These are phyloP conservation scores for Myanophis thanlyinensis DNA, from an alignment of 2,113 vertebrate genomes.

Conservation along the genomic window DNA sequence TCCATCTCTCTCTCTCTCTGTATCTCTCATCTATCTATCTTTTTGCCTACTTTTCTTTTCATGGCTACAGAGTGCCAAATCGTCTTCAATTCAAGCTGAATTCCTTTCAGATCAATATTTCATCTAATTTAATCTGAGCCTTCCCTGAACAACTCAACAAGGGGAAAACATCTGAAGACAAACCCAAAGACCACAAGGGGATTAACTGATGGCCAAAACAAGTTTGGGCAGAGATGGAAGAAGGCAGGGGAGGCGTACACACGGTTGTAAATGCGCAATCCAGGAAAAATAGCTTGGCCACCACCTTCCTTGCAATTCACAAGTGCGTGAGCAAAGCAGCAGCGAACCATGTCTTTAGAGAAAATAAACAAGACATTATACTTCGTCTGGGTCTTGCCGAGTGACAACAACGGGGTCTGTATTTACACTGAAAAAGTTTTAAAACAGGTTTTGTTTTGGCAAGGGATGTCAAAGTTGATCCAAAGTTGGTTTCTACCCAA, in stretches of 20 bases:
- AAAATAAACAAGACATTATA: neutral
- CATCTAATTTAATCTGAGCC: neutral
- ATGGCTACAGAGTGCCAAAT: neutral
- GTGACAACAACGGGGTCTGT: conserved; percentile 14
- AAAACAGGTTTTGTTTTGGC: neutral
- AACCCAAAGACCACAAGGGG: neutral
- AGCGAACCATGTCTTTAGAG: neutral
- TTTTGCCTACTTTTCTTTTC: neutral
- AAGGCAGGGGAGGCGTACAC: neutral
- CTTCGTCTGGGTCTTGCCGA: neutral
- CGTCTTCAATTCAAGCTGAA: neutral
- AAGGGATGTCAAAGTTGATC: neutral
- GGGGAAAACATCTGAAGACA: neutral
- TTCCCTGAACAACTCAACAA: neutral
- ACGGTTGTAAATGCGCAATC: neutral
- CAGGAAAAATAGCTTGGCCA: neutral
- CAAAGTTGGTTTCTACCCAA: neutral
- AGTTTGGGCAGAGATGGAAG: neutral
- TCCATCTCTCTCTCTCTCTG: neutral
- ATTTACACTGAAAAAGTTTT: conserved; percentile 9
- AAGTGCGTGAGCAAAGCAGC: neutral
- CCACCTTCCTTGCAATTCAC: neutral
- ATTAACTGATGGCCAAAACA: no score
- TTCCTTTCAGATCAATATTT: neutral
- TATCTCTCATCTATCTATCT: neutral